These are phyloP conservation scores for Choloepus hoffmanni DNA, from an alignment of 2,113 vertebrate genomes.

Conservation along the genomic window DNA sequence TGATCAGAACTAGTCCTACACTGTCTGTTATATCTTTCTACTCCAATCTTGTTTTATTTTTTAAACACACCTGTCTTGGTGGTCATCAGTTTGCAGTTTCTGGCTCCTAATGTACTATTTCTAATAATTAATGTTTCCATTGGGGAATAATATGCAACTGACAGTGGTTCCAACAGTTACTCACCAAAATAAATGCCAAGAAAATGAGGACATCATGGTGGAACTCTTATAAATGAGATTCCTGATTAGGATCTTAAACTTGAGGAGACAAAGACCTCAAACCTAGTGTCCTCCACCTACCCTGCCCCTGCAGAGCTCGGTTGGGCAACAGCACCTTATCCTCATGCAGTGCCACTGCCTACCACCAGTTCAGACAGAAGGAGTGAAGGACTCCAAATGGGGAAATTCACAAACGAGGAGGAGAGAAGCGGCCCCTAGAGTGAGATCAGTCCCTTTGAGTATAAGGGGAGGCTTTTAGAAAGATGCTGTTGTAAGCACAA, in stretches of 20 bases:
- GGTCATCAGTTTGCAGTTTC: not conserved
- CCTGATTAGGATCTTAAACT: not conserved
- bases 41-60: not conserved
- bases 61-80: not conserved
- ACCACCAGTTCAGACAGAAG: not conserved
- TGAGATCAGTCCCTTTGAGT: not conserved
- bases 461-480: not conserved
- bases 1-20: not conserved
- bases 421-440: not conserved
- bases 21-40: not conserved
- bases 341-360: not conserved
- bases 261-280: not conserved
- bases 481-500: not conserved
- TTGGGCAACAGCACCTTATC: not conserved
- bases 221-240: not conserved
- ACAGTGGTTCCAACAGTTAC: not conserved
- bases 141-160: not conserved
- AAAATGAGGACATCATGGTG: not conserved
- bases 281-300: not conserved
- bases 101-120: not conserved
- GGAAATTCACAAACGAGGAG: not conserved
- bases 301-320: not conserved
- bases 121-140: not conserved
- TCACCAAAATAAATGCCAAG: not conserved
- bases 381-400: not conserved